Percentiles rank a stretch among this genome's conserved stretches.
Conservation (phyloP, 2,797 vertebrate genomes). For the Menidia menidia region DNA sequence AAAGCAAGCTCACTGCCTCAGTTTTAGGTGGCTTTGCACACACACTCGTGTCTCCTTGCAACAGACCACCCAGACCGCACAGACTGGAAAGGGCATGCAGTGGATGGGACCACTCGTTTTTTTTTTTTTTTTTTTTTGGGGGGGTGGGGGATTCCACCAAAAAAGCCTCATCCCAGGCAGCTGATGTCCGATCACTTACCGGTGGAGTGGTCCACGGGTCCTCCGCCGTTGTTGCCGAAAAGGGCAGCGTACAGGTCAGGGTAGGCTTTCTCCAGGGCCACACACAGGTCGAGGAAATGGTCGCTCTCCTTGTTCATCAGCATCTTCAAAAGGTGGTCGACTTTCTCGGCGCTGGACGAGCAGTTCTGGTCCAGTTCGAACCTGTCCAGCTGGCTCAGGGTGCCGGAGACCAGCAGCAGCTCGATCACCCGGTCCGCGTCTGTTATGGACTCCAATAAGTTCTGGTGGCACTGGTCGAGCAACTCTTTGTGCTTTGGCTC, state of each 20-base stretch:
- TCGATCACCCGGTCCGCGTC: conserved; percentile 92
- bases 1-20: not conserved
- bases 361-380: conserved; percentile 91
- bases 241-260: conserved; percentile 93
- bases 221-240: conserved; percentile 87
- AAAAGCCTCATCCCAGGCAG: conserved; percentile 1
- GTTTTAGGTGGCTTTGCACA: not conserved
- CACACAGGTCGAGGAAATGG: conserved; percentile 95
- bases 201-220: conserved; percentile 84
- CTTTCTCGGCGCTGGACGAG: conserved; percentile 88
- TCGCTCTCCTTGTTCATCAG: conserved; percentile 95
- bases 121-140: no score
- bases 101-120: conserved; percentile 7
- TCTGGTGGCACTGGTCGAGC: conserved; percentile 94
- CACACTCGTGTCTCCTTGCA: conserved; percentile 10
- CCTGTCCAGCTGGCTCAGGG: conserved; percentile 88
- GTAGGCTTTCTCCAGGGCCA: conserved; percentile 96
- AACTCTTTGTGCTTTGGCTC: conserved; percentile 97
- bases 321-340: conserved; percentile 94
- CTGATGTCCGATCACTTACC: conserved; percentile 70
- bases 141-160: not conserved
- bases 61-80: conserved; percentile 68
- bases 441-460: conserved; percentile 94
- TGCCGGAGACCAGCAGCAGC: conserved; percentile 90
- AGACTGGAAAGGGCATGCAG: conserved; percentile 6